A percentile compares a stretch with the other conserved stretches of the same genome.
Conservation (phyloP, 53 echinoderm and acorn worm genomes). For the Actinopyga echinites region DNA sequence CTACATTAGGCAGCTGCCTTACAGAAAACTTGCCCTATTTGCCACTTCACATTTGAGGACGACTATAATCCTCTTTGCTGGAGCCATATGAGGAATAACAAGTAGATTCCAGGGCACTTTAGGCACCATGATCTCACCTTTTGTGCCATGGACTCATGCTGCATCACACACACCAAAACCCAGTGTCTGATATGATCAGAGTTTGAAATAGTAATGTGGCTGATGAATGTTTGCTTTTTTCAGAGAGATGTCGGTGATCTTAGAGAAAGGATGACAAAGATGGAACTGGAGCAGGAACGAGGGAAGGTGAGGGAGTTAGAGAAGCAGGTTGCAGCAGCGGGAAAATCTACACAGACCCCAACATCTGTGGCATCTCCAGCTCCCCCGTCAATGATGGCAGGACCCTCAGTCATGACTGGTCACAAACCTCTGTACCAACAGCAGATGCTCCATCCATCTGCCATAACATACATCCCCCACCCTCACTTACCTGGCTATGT, state of each 20-base stretch:
- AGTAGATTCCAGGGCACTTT: too few relatives aligned
- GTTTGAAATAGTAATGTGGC: too few relatives aligned
- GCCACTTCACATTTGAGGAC: too few relatives aligned
- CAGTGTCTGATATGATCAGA: too few relatives aligned
- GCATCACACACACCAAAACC: too few relatives aligned
- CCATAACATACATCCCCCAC: constrained; percentile 13
- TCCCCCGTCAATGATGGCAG: constrained; percentile 17
- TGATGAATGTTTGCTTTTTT: too few relatives aligned
- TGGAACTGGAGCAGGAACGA: constrained; percentile 29
- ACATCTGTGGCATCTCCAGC: constrained; percentile 4
- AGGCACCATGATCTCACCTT: too few relatives aligned
- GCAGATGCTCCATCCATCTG: not conserved
- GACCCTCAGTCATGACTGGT: not conserved
- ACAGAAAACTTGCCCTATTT: too few relatives aligned
- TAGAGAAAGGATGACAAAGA: constrained; percentile 16
- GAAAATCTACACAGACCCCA: constrained; percentile 2
- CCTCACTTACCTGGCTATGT: constrained; percentile 24
- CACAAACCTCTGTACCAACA: constrained; percentile 31
- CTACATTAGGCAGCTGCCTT: too few relatives aligned
- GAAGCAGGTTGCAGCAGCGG: constrained; percentile 25
- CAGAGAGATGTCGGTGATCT: constrained; percentile 32
- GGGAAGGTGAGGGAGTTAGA: constrained; percentile 19
- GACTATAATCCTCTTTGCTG: too few relatives aligned
- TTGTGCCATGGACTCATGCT: too few relatives aligned
- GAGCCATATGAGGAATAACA: too few relatives aligned